Conservation (phyloP, 2,797 vertebrate species). For the Buceros bicornis region DNA sequence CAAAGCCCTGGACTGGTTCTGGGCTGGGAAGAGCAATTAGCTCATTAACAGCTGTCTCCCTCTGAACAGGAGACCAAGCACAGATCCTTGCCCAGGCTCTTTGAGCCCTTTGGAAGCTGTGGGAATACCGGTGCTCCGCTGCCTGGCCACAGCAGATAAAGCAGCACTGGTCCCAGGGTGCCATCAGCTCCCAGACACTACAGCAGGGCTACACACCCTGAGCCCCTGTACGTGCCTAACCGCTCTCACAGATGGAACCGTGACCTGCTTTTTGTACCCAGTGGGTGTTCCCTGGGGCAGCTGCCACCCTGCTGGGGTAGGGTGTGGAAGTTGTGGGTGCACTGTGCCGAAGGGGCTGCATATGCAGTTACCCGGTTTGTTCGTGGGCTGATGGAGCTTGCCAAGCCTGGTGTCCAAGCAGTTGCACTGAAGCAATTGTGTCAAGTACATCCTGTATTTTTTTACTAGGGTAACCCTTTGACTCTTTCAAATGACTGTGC, state of each 20-base stretch:
- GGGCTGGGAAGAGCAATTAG: not conserved
- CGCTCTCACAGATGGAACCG: not conserved
- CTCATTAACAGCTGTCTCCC: not conserved
- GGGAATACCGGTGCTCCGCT: fast-evolving
- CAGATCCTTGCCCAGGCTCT: not conserved
- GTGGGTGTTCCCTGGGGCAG: fast-evolving
- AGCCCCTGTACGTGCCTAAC: fast-evolving
- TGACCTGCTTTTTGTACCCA: not conserved
- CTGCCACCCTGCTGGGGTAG: not conserved
- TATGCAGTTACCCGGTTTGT: not conserved
- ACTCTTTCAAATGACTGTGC: not conserved
- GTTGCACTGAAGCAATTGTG: not conserved
- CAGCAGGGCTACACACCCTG: not conserved
- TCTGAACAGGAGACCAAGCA: not conserved
- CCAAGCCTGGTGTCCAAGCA: not conserved
- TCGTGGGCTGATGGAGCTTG: not conserved
- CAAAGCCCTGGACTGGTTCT: not conserved
- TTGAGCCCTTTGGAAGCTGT: not conserved
- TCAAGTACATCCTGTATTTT: not conserved
- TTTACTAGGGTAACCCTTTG: not conserved
- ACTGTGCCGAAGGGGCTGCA: not conserved
- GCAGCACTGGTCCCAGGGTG: not conserved
- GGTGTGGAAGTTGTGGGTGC: not conserved
- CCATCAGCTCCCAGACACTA: not conserved
- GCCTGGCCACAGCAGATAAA: not conserved